Conservation (phyloP, 2,888 invertebrate species). For the Morpho achilles region DNA sequence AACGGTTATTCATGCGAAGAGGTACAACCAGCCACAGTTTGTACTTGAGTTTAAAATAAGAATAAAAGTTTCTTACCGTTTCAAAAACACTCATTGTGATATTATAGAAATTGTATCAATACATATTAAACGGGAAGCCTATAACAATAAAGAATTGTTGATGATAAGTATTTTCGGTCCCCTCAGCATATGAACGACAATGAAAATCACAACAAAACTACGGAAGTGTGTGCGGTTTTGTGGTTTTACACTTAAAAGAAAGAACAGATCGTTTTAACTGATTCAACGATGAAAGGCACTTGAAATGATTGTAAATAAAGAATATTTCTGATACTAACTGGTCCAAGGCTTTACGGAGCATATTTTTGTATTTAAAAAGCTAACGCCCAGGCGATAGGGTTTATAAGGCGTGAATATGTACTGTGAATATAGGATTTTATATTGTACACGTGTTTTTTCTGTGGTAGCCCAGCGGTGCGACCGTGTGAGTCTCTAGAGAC, state of each 20-base stretch:
- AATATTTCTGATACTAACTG: too few species aligned
- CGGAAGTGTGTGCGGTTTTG: slow-evolving; percentile 57
- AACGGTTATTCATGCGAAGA: too few species aligned
- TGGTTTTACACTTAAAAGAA: slow-evolving; percentile 43
- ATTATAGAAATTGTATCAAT: slow-evolving; percentile 15
- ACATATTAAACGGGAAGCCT: slow-evolving; percentile 9
- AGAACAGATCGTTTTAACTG: slow-evolving; percentile 3
- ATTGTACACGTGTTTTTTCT: too few species aligned
- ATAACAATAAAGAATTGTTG: slow-evolving; percentile 21
- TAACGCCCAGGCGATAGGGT: too few species aligned
- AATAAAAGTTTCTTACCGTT: neutral
- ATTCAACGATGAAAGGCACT: neutral
- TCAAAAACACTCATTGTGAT: slow-evolving; percentile 10
- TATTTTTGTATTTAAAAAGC: too few species aligned
- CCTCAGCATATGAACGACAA: slow-evolving; percentile 26
- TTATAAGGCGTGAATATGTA: too few species aligned
- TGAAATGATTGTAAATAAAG: neutral
- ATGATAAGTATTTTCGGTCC: slow-evolving; percentile 19
- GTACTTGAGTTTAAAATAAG: neutral
- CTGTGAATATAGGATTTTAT: too few species aligned
- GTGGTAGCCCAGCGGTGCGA: too few species aligned
- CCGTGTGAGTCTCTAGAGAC: too few species aligned
- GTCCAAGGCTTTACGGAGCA: too few species aligned
- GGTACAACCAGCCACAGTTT: neutral
- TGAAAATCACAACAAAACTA: slow-evolving; percentile 60